phyloP scores from a whole-genome alignment of 2,888 invertebrate species.

The Lasioglossum morio region DNA sequence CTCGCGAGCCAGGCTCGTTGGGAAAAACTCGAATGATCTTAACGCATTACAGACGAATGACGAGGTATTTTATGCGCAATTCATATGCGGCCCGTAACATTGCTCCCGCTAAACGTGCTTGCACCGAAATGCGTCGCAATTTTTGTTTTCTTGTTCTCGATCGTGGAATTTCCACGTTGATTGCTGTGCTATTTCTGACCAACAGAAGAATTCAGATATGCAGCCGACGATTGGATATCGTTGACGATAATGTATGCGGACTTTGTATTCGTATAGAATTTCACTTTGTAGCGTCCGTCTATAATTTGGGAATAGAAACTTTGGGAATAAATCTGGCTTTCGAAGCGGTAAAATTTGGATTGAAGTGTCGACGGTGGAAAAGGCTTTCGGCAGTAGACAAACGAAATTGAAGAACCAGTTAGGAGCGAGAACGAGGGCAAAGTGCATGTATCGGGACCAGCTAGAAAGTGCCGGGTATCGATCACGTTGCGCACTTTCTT shows the following conservation, averaged over 20 bases:
- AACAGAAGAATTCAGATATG: not conserved
- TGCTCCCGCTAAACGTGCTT: too few relatives aligned
- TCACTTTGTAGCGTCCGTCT: not conserved
- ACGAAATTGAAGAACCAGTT: not conserved
- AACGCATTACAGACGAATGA: not conserved
- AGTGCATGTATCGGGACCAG: slow-evolving; percentile 36
- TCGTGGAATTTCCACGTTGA: not conserved
- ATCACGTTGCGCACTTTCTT: slow-evolving; percentile 69
- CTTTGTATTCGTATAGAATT: not conserved
- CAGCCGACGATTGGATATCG: not conserved
- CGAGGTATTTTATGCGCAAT: not conserved
- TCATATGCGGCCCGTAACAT: not conserved
- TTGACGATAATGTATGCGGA: not conserved
- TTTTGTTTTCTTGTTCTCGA: not conserved
- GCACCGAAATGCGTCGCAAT: not conserved
- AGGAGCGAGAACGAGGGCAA: slow-evolving; percentile 33
- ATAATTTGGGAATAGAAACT: not conserved
- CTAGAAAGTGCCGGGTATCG: slow-evolving; percentile 65
- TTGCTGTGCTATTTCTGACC: not conserved
- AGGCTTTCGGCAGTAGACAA: not conserved
- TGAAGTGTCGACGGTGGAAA: not conserved
- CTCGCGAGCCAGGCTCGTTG: not conserved
- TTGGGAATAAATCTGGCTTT: not conserved
- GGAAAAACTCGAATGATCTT: not conserved
- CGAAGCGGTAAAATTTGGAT: not conserved